A percentile compares a stretch with the other conserved stretches of the same genome.
These are phyloP conservation scores for Novumbra hubbsi DNA, from an alignment of 2,797 vertebrate species.

Conservation along the genomic window DNA sequence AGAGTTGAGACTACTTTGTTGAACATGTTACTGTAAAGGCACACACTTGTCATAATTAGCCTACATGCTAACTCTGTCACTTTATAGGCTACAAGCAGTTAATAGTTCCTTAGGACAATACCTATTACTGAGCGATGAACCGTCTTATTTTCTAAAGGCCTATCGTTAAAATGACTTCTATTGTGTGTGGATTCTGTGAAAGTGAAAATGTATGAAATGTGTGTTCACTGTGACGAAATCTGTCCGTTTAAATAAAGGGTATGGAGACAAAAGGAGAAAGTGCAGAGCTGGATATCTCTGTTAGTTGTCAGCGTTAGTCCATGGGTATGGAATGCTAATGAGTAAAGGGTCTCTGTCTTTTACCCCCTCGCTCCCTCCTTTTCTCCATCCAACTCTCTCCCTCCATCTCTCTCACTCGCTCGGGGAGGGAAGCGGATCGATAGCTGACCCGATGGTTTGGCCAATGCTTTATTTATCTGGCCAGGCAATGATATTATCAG, in stretches of 20 bases:
- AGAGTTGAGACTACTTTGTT: neutral
- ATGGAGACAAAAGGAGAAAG: constrained; percentile 77
- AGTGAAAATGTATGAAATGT: constrained; percentile 61
- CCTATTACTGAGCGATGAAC: neutral
- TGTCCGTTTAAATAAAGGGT: constrained; percentile 77
- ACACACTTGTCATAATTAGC: constrained; percentile 1
- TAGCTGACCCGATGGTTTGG: constrained; percentile 81
- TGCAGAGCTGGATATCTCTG: constrained; percentile 91
- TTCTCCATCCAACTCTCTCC: constrained; percentile 11
- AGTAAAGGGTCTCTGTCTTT: constrained; percentile 60
- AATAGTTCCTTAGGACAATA: neutral
- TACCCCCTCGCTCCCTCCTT: constrained; percentile 47
- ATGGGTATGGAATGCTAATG: constrained; percentile 91
- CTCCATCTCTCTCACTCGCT: constrained; percentile 60
- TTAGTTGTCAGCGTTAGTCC: constrained; percentile 91
- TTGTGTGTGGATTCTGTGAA: constrained; percentile 5
- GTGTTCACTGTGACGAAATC: constrained; percentile 73
- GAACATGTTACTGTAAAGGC: neutral
- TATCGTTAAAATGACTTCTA: neutral
- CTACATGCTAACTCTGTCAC: neutral
- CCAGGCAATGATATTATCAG: constrained; percentile 83
- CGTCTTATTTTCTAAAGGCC: constrained; percentile 6
- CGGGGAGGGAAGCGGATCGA: constrained; percentile 77
- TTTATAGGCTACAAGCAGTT: neutral
- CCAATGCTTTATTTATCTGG: constrained; percentile 84